A percentile compares a stretch with the other conserved stretches of the same genome.
These are phyloP conservation scores for Dinomys branickii DNA, from an alignment of 2,113 vertebrate genomes.

Conservation along the genomic window DNA sequence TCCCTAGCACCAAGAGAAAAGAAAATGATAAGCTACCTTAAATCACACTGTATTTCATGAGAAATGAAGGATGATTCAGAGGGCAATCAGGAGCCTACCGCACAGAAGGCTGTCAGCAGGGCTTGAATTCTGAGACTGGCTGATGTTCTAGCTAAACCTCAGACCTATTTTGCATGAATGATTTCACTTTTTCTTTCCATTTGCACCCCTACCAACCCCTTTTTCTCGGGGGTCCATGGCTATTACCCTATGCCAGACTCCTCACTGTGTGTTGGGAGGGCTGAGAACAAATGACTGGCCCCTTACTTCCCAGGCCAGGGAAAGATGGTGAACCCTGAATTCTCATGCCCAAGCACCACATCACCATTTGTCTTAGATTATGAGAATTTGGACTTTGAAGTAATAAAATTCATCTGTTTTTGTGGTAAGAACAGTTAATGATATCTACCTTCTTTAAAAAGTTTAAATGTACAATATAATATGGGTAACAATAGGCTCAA, in stretches of 20 bases:
- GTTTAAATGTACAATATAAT: not conserved
- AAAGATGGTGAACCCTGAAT: not conserved
- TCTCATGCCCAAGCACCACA: not conserved
- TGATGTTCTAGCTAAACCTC: not conserved
- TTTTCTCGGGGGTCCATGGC: not conserved
- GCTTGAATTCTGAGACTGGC: not conserved
- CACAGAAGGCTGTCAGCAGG: not conserved
- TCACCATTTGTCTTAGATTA: not conserved
- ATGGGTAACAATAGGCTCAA: not conserved
- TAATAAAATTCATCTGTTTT: not conserved
- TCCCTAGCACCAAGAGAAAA: not conserved
- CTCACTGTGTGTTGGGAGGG: not conserved
- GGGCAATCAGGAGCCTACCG: not conserved
- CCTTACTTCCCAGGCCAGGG: not conserved
- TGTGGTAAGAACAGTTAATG: not conserved
- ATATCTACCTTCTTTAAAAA: not conserved
- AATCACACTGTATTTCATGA: not conserved
- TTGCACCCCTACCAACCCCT: not conserved
- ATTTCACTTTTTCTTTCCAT: not conserved
- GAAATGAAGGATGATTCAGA: not conserved
- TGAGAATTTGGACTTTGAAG: not conserved
- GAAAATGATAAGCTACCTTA: not conserved
- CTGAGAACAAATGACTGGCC: not conserved
- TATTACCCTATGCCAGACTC: not conserved
- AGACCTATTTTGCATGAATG: not conserved